phyloP scores from a whole-genome alignment of 2,113 vertebrate genomes.

The Seriola rivoliana region DNA sequence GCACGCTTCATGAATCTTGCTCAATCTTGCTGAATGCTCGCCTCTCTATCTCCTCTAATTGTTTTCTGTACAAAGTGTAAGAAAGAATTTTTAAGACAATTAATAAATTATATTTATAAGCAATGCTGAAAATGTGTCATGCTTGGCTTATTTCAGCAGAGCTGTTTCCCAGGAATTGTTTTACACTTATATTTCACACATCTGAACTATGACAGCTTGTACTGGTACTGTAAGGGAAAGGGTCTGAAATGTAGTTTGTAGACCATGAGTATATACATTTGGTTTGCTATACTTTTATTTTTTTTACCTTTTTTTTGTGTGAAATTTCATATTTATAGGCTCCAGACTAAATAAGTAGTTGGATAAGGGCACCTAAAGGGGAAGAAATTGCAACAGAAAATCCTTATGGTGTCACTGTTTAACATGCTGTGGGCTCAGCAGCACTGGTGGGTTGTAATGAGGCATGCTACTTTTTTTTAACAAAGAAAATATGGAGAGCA shows the following conservation, averaged over 20 bases:
- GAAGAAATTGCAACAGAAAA: constrained; percentile 37
- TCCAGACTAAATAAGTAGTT: constrained; percentile 18
- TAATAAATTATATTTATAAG: constrained; percentile 99
- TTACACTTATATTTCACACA: not conserved
- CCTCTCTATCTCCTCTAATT: constrained; percentile 86
- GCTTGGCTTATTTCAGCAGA: constrained; percentile 45
- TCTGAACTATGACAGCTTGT: not conserved
- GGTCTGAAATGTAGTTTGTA: not conserved
- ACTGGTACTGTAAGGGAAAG: not conserved
- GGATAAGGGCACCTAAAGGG: constrained; percentile 18
- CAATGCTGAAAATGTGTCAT: constrained; percentile 81
- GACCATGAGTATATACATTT: constrained; percentile 10
- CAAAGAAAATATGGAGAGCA: constrained; percentile 42
- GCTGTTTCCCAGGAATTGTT: not conserved
- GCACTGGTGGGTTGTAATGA: constrained; percentile 44
- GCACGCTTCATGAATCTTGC: constrained; percentile 86
- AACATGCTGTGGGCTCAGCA: constrained; percentile 61
- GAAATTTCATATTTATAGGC: not conserved
- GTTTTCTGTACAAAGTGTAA: constrained; percentile 98
- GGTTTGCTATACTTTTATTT: not conserved
- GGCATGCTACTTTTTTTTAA: constrained; percentile 13
- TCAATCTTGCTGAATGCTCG: constrained; percentile 90
- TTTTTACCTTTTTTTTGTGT: not conserved
- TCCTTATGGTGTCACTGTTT: constrained; percentile 49
- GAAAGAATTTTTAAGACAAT: constrained; percentile 97